These are phyloP conservation scores for Herpetotheres cachinnans DNA, from an alignment of 2,113 vertebrate species.

Conservation along the genomic window DNA sequence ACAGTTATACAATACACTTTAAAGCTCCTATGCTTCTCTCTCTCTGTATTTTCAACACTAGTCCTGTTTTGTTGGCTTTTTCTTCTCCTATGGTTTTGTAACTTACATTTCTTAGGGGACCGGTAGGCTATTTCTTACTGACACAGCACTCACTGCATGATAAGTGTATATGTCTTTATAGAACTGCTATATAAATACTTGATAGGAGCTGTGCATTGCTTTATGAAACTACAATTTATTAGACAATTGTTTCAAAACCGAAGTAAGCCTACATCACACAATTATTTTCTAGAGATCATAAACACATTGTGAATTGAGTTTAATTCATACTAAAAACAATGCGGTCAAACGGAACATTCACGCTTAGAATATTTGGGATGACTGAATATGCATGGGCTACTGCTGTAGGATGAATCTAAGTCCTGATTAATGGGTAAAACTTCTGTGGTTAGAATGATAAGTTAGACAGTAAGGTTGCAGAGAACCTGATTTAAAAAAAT, in stretches of 20 bases:
- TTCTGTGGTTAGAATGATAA: not conserved
- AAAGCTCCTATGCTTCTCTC: not conserved
- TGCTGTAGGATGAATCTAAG: not conserved
- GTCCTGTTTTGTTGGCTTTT: not conserved
- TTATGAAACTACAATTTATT: not conserved
- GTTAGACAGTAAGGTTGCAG: not conserved
- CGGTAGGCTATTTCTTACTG: not conserved
- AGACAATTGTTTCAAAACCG: not conserved
- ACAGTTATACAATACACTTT: not conserved
- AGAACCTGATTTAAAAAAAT: not conserved
- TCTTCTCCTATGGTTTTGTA: not conserved
- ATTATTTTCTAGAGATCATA: not conserved
- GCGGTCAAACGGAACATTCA: not conserved
- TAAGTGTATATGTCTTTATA: not conserved
- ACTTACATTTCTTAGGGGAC: not conserved
- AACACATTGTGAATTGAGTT: not conserved
- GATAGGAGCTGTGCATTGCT: not conserved
- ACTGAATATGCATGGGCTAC: not conserved
- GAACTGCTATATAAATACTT: not conserved
- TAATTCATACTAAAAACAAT: not conserved
- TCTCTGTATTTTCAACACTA: not conserved
- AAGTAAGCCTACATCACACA: not conserved
- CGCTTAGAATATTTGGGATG: not conserved
- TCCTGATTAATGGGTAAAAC: not conserved
- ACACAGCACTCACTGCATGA: not conserved